phyloP scores from a whole-genome alignment of 2,888 invertebrate species.

The Lithophane socia region DNA sequence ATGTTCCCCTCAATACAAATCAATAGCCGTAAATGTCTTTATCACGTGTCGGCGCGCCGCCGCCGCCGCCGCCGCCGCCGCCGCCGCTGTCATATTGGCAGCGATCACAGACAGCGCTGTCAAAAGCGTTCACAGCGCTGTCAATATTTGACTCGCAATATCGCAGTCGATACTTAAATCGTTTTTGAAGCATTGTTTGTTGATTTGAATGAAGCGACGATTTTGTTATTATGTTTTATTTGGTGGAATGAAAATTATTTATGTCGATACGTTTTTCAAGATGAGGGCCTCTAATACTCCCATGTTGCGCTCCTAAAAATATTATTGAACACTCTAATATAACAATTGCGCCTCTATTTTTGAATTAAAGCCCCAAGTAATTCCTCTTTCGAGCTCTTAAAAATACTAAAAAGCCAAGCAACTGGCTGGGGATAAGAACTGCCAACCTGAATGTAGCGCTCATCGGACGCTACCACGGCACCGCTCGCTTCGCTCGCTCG shows the following conservation, averaged over 20 bases:
- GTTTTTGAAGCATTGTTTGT: constrained; percentile 16
- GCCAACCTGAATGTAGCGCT: neutral
- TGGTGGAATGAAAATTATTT: neutral
- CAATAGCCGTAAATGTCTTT: constrained; percentile 25
- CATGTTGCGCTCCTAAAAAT: too few species aligned
- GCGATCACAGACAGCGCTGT: constrained; percentile 5
- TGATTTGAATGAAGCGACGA: constrained; percentile 2
- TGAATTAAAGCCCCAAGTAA: neutral
- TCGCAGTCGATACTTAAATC: neutral
- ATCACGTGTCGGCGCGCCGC: constrained; percentile 26
- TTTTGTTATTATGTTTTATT: neutral
- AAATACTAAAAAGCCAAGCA: neutral
- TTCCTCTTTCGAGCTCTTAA: neutral
- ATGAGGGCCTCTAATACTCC: too few species aligned
- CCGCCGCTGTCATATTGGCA: constrained; percentile 26
- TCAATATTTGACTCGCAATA: neutral
- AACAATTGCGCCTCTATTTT: too few species aligned
- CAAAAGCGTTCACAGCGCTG: neutral
- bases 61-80: neutral
- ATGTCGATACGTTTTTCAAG: neutral
- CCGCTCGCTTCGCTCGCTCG: too few species aligned
- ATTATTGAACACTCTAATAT: too few species aligned
- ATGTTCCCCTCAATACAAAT: constrained; percentile 1
- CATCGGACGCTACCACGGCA: too few species aligned
- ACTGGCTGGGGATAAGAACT: neutral